Evolutionary conservation across 1,140 invertebrate species (phyloP), one percentile per base, ranked within the genome.

Genomic region (Zaprionus camerounensis): DNA sequence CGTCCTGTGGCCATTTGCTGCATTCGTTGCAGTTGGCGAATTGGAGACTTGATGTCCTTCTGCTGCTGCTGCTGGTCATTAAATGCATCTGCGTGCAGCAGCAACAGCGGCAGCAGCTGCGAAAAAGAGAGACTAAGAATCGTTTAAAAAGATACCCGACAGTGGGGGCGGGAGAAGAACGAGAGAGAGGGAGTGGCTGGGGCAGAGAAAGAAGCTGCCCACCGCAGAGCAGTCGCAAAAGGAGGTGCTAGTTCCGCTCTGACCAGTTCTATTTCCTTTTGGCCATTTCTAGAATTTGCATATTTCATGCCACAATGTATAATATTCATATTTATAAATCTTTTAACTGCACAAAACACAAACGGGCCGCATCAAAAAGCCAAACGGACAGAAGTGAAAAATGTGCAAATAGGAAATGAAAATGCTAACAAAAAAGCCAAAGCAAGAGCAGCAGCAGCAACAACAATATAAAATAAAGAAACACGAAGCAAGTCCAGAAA

Each of bases 271-370:
- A 88, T 88, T 88, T 88, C 84, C 84, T 90, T 86, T 81, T 88
- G 78, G 85, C 71, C 85, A 76, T 88, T 88, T 76, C 84, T 78
- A 81, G 78, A 88, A 88, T 90, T 90, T 88, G 78, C 85, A 88
- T 88, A 84, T 88, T 88, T 90, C 78, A 88, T 90, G 85, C 85
- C 78, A 90, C 81, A 88, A 90, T 87, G 85, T 90, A 88, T 90
- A 88, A 84, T 84, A 90, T 88, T 88, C 84, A 88, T 90, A 88
- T 90, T 88, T 88, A 90, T 90, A 88, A 88, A 88, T 88, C 81
- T 90, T 88, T 88, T 88, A 88, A 90, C 85, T 88, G 85, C 78
- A 83, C 84, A 84, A 78, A 72, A 87, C 80, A 80, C 71, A 87
- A 87, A 88, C 76, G 78, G 77, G 78, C 78, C 81, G 82, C 81